Percentiles rank a stretch among this genome's conserved stretches.
These are phyloP conservation scores for Styela clava DNA, from an alignment of 23 tunicate genomes.

Conservation along the genomic window DNA sequence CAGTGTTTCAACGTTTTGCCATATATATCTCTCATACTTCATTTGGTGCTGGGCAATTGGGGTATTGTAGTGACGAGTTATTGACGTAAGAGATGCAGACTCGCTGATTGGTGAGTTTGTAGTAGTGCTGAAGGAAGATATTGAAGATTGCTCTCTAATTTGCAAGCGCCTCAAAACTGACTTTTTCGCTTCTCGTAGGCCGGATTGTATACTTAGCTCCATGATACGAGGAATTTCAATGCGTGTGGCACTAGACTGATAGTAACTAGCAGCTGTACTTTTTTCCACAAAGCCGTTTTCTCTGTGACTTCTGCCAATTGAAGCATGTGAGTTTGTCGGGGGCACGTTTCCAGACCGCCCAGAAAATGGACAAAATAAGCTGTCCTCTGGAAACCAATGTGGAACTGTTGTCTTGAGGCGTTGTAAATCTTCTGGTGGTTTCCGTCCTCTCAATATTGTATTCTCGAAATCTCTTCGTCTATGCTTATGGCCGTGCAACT, in stretches of 20 bases:
- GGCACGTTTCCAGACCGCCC: conserved; percentile 30
- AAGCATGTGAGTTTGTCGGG: conserved; percentile 32
- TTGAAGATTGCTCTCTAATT: not conserved
- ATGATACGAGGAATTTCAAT: conserved; percentile 11
- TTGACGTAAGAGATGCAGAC: not conserved
- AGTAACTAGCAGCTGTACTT: not conserved
- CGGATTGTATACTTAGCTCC: conserved; percentile 54
- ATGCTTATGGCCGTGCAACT: not conserved
- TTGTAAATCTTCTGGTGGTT: conserved; percentile 23
- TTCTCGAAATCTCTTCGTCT: not conserved
- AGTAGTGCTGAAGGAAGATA: not conserved
- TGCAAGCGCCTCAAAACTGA: conserved; percentile 23
- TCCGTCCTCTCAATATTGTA: not conserved
- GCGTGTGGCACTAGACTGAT: not conserved
- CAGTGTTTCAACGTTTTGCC: not conserved
- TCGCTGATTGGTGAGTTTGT: not conserved
- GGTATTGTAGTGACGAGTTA: not conserved
- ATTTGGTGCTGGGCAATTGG: not conserved
- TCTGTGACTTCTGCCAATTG: not conserved
- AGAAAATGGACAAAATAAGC: conserved; percentile 47
- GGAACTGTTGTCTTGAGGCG: conserved; percentile 2
- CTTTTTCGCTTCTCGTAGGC: conserved; percentile 44
- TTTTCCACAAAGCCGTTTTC: not conserved
- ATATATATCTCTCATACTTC: not conserved
- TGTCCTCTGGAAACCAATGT: conserved; percentile 36